Base-by-base conservation (phyloP, 2,797 vertebrate species). In the Taenioides sp. region DNA sequence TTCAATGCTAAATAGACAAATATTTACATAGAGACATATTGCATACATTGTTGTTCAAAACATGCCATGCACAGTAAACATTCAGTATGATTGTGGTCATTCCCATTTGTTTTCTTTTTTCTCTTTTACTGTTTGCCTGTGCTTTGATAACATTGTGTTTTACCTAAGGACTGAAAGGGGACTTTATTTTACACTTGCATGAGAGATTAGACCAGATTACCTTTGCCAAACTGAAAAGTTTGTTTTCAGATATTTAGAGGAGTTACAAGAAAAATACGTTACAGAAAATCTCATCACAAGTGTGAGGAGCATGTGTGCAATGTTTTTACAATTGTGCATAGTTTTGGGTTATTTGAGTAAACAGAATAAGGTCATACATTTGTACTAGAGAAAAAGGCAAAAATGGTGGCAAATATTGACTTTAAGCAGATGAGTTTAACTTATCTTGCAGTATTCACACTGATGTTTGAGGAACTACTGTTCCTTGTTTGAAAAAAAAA, bases 221-320 rank as follows among this genome's bases (percentile, higher is more conserved):
- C 65, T 81, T 89, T 85, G 76, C 82, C 84, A 81, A 90, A 89
- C 72, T 86, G 88, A 86, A 49, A 78, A 60, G 22, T 86, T 80
- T 27, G 25, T 27, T 27, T 27, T 27, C 25, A 27, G 25, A 27
- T 27, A 27, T 27, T 27, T 27, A 27, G n/a, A n/a, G 25, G 25
- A 27, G 22, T 65, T 47, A 5, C 14, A 7, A 66, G 23, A 68
- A 69, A 52, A 12, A 71, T 64, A 49, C 75, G 77, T 65, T 25
- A 73, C 47, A 70, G 76, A 79, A 78, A 81, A 55, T 72, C 47
- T 66, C 28, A 25, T 25, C 14, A 58, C 12, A 72, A 3, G 5
- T 54, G 9, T 37, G 57, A 16, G 20, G 52, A 18, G 23, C 25
- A n/a, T 59, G 7, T n/a, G 3, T 11, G 64, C 16, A 64, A 2